Evolutionary conservation across 2,797 vertebrate genomes (phyloP).

Genomic region (Notolabrus celidotus): DNA sequence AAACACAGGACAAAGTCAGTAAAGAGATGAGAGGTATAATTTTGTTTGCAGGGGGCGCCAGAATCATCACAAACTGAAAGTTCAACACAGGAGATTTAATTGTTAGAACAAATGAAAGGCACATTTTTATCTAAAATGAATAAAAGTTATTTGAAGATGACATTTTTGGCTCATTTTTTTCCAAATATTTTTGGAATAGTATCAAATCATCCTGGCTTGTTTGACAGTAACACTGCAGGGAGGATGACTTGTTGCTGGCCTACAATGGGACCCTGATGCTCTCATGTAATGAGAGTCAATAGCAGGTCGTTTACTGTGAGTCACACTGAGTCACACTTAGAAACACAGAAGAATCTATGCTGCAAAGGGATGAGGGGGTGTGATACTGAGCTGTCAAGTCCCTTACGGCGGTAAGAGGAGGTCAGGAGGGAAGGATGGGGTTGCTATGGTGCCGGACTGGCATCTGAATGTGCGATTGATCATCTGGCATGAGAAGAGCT

Average conservation of each 20-base stretch:
- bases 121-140: too few relatives aligned
- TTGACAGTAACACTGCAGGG: conserved; percentile 16
- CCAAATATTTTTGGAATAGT: neutral
- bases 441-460: neutral
- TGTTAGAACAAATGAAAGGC: too few relatives aligned
- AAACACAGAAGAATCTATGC: conserved; percentile 35
- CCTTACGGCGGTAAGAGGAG: neutral
- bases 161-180: too few relatives aligned
- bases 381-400: conserved; percentile 28
- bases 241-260: conserved; percentile 19
- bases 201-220: neutral
- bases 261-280: conserved; percentile 11
- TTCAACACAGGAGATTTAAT: too few relatives aligned
- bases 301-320: conserved; percentile 27
- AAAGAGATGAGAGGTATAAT: too few relatives aligned
- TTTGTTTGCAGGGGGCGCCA: too few relatives aligned
- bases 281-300: conserved; percentile 29
- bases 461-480: conserved; percentile 33
- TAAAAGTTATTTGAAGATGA: too few relatives aligned
- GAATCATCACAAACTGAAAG: too few relatives aligned
- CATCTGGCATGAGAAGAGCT: conserved; percentile 20
- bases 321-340: conserved; percentile 36
- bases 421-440: conserved; percentile 24
- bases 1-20: too few relatives aligned
- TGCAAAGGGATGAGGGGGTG: conserved; percentile 30